Conservation (phyloP, 2,888 invertebrate genomes). For the Julus scandinavius region DNA sequence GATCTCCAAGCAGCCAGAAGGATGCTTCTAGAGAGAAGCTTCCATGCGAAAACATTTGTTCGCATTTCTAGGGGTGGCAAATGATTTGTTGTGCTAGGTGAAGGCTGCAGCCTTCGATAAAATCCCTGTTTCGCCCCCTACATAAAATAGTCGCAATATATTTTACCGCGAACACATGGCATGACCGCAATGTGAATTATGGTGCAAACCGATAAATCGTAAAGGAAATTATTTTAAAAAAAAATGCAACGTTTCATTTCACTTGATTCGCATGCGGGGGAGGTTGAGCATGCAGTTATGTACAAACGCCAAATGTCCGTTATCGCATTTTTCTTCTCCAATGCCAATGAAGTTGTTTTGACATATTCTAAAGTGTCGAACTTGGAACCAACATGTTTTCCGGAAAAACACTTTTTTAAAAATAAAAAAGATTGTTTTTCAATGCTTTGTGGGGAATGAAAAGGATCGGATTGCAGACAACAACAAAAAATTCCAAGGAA, state of each 20-base stretch:
- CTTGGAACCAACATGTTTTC: not conserved
- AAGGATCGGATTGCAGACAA: not conserved
- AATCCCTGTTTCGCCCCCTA: not conserved
- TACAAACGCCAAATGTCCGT: not conserved
- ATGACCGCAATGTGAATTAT: conserved; percentile 4
- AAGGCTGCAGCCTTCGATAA: not conserved
- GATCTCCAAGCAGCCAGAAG: not conserved
- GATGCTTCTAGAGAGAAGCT: not conserved
- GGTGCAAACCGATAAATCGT: not conserved
- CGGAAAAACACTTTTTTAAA: not conserved
- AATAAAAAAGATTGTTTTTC: not conserved
- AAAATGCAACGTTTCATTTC: not conserved
- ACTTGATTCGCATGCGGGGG: not conserved
- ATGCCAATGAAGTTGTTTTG: not conserved
- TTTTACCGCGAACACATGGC: not conserved
- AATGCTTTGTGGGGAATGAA: not conserved
- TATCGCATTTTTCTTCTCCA: not conserved
- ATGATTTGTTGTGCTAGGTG: conserved; percentile 6
- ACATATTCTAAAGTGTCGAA: not conserved
- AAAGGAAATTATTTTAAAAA: not conserved
- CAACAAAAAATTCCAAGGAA: too few species aligned
- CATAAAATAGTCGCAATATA: not conserved
- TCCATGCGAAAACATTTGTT: conserved; percentile 8
- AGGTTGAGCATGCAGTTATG: not conserved
- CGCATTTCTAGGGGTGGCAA: not conserved